Conservation (phyloP, 2,888 invertebrate genomes). For the Lumbricus terrestris region DNA sequence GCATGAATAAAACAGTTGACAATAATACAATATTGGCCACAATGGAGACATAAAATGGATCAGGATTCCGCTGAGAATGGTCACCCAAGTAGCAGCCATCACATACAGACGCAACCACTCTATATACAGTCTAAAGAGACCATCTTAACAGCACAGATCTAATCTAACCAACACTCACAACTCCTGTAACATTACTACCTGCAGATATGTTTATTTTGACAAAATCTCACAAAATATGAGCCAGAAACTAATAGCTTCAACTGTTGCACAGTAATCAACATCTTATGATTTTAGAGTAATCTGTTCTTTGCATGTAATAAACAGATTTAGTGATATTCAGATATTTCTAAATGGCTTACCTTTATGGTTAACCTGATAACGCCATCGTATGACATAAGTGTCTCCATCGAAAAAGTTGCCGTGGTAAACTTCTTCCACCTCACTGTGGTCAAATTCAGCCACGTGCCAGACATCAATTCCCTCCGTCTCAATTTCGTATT, state of each 20-base stretch:
- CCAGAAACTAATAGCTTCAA: not conserved
- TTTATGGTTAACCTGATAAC: conserved; percentile 80
- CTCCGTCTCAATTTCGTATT: conserved; percentile 60
- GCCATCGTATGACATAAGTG: conserved; percentile 89
- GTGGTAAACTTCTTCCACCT: conserved; percentile 68
- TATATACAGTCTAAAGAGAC: not conserved
- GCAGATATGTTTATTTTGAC: not conserved
- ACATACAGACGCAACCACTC: too few relatives aligned
- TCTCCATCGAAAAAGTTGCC: conserved; percentile 85
- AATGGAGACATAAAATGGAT: too few relatives aligned
- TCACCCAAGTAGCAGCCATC: too few relatives aligned
- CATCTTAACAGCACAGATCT: not conserved
- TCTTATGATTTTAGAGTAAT: not conserved
- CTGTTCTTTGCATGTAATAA: conserved; percentile 22
- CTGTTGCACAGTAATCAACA: not conserved
- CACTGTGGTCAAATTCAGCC: conserved; percentile 77
- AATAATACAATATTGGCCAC: too few relatives aligned
- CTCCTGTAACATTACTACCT: not conserved
- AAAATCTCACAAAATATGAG: not conserved
- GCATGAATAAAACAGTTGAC: too few relatives aligned
- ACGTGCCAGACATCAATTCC: conserved; percentile 83
- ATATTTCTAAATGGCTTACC: conserved; percentile 64
- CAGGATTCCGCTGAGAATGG: too few relatives aligned
- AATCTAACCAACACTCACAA: not conserved
- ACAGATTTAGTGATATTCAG: not conserved